Evolutionary conservation across 2,888 invertebrate species (phyloP), one percentile per base, ranked within the genome.

Genomic region (Oasisia sp.): DNA sequence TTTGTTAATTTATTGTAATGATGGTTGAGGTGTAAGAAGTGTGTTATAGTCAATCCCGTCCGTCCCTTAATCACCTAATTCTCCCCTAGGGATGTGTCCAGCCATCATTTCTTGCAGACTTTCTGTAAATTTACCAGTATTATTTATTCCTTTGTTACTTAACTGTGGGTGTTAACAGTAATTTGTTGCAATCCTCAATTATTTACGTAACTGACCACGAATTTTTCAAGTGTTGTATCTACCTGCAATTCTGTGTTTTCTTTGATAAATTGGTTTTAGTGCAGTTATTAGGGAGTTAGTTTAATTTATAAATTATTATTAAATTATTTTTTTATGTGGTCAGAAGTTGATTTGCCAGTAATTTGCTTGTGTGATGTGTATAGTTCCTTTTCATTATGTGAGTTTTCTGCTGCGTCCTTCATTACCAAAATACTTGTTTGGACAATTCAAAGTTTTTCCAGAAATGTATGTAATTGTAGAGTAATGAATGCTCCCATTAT

Each of bases 261-360:
- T 50, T 50, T 50, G 50, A 50, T 50, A 50, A 9, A 14, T 50
- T 56, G 27, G 74, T 74, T 74, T n/a, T 74, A 27, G 74, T 74
- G 74, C 74, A 27, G n/a, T 74, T 74, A 19, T 74, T 74, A n/a
- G 7, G n/a, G 74, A 74, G 74, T 74, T 74, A 27, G 74, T 74
- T 38, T 74, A 74, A 74, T 74, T 74, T 74, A n/a, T 74, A 74
- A 74, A 74, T 74, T 74, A n/a, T 27, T 74, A 74, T 74, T 74
- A 27, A 27, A 19, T 74, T 27, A 27, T n/a, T 74, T 74, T n/a
- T 74, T 19, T 27, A 27, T 74, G 74, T 74, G 74, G 74, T 74
- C 3, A 19, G n/a, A 74, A 27, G 14, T 74, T 74, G 27, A 19
- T 74, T 27, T 74, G 74, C 74, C 27, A 74, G 5, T 19, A 5